Conservation (phyloP, 2,797 vertebrate genomes). For the Micropoecilia bifurca region DNA sequence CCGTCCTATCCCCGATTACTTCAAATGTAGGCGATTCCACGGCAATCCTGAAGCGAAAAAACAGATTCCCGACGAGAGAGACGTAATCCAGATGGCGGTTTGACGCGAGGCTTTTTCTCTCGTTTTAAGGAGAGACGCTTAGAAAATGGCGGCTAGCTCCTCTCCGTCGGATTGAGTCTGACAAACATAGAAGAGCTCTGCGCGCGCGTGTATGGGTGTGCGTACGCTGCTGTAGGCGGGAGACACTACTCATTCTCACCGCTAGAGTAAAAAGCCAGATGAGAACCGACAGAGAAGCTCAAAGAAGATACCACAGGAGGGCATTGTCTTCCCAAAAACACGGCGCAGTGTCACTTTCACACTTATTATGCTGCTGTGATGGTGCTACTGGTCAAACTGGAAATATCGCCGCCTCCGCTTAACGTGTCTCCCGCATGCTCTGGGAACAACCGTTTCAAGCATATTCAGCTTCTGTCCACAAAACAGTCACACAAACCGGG, state of each 20-base stretch:
- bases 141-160: slow-evolving; percentile 94
- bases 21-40: slow-evolving; percentile 41
- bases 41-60: slow-evolving; percentile 44
- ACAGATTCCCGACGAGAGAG: slow-evolving; percentile 39
- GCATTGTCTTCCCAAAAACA: slow-evolving; percentile 62
- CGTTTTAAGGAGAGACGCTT: slow-evolving; percentile 86
- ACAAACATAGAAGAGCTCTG: slow-evolving; percentile 81
- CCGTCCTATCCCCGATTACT: slow-evolving; percentile 45
- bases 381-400: slow-evolving; percentile 2
- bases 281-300: slow-evolving; percentile 60
- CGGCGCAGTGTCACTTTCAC: slow-evolving; percentile 23
- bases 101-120: slow-evolving; percentile 75
- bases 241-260: slow-evolving; percentile 79
- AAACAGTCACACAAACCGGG: not conserved
- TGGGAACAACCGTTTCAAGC: not conserved
- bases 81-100: slow-evolving; percentile 59
- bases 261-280: slow-evolving; percentile 76
- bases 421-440: not conserved
- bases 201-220: slow-evolving; percentile 38
- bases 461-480: not conserved
- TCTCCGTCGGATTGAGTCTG: slow-evolving; percentile 87
- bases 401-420: not conserved
- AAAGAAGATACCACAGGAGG: slow-evolving; percentile 74
- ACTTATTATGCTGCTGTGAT: not conserved
- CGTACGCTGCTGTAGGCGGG: slow-evolving; percentile 77